Evolutionary conservation across 2,797 vertebrate species (phyloP).

Genomic region (Dicrostonyx torquatus): DNA sequence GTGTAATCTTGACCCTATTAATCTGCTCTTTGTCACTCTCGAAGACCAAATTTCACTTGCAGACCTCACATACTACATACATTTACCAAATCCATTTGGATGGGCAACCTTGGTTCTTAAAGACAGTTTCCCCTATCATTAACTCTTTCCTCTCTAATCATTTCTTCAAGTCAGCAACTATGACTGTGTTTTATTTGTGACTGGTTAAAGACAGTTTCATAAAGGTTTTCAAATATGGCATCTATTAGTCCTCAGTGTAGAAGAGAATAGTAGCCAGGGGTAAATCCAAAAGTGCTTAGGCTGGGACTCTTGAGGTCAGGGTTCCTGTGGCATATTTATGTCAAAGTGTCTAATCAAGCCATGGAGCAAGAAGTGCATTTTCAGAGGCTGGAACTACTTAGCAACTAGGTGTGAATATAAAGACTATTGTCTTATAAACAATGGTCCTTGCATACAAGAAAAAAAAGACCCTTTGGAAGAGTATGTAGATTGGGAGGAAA

Average conservation of each 20-base stretch:
- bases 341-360: not conserved
- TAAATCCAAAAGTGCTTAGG: not conserved
- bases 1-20: not conserved
- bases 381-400: not conserved
- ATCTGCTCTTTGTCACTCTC: not conserved
- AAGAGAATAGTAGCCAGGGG: not conserved
- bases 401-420: not conserved
- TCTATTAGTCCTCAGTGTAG: not conserved
- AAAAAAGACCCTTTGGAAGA: not conserved
- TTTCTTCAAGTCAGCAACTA: not conserved
- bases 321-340: not conserved
- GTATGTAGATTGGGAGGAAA: not conserved
- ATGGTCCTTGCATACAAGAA: not conserved
- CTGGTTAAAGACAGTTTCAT: not conserved
- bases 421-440: not conserved
- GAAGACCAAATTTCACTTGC: not conserved
- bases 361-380: not conserved
- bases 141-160: not conserved
- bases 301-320: not conserved
- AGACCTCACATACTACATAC: not conserved
- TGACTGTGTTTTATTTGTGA: not conserved
- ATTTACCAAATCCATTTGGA: not conserved
- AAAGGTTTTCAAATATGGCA: not conserved
- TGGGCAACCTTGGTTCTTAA: not conserved
- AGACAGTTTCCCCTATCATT: not conserved